Evolutionary conservation across 2,888 invertebrate species (phyloP), one percentile per base, ranked within the genome.

Genomic region (Spialia ferax): DNA sequence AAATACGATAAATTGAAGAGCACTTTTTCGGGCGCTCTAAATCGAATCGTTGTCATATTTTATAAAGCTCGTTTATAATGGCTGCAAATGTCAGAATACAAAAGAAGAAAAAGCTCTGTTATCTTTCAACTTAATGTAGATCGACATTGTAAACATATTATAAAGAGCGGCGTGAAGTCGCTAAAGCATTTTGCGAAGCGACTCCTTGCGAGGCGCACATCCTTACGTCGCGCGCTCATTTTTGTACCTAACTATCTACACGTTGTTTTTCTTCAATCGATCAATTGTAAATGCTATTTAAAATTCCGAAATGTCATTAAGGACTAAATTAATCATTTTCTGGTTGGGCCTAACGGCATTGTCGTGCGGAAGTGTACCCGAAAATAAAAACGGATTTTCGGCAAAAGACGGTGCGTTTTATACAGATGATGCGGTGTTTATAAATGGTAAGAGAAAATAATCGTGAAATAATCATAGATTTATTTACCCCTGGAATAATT

Each of bases 31-130:
- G 74, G 76, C 76, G 75, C 77, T 79, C 79, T 74, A 76, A 78
- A 80, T 78, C 77, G 78, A 86, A 86, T 82, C 83, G 74, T 80
- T 81, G 84, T 85, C 82, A 87, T 87, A 85, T 83, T 84, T 87
- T 84, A 85, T 78, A 79, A 85, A 84, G 83, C 83, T 85, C 77
- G 72, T 79, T 78, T 79, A 77, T 81, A 80, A 78, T 77, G 78
- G 72, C 74, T 68, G 78, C 79, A 83, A 88, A 89, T 88, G 86
- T 83, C 88, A 86, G 81, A 74, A 71, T 78, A 89, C 86, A 92
- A 90, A 91, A 90, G 85, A 79, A 88, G 82, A 87, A 92, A 92
- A 92, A 89, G 89, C 88, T 89, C 86, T 89, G 87, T 88, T 91
- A 89, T 91, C 87, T 91, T 88, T 83, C 77, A 86, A 83, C 83